Evolutionary conservation across 1,140 invertebrate genomes (phyloP).

Genomic region (Drosophila repletoides): DNA sequence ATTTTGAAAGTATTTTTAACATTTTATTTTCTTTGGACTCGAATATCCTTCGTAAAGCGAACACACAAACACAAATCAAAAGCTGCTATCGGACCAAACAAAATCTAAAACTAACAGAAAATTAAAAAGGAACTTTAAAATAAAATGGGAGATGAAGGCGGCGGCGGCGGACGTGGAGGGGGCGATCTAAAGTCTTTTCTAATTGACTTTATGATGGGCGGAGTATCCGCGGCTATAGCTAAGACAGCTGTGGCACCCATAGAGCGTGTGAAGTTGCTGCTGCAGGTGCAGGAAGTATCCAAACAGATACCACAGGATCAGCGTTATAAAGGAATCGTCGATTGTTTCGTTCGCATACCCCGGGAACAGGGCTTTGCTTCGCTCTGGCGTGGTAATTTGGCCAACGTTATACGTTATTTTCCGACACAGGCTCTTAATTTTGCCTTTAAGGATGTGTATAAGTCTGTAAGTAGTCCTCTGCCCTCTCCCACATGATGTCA

Average conservation of each 20-base stretch:
- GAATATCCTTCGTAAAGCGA: background rate
- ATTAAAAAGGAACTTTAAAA: background rate
- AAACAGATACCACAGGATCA: conserved; percentile 90
- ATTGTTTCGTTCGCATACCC: conserved; percentile 86
- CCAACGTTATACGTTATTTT: conserved; percentile 96
- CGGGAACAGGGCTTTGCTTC: conserved; percentile 91
- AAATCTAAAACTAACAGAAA: background rate
- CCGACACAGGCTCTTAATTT: conserved; percentile 98
- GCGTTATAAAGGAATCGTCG: conserved; percentile 89
- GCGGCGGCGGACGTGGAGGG: conserved; percentile 46
- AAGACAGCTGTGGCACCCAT: conserved; percentile 96
- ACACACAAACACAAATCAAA: background rate
- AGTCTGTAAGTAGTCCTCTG: conserved; percentile 83
- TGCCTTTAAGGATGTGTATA: conserved; percentile 96
- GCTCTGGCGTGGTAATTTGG: conserved; percentile 97
- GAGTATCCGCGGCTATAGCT: conserved; percentile 93
- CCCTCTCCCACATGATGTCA: background rate
- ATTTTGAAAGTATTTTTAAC: background rate
- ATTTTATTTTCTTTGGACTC: conserved; percentile 3
- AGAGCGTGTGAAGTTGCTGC: conserved; percentile 95
- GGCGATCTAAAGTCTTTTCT: conserved; percentile 82
- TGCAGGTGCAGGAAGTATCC: conserved; percentile 93
- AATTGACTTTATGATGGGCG: conserved; percentile 93
- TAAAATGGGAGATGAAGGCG: conserved; percentile 83
- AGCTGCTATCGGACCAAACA: background rate